Evolutionary conservation across 2,797 vertebrate species (phyloP).

Genomic region (Hyperoplus immaculatus): DNA sequence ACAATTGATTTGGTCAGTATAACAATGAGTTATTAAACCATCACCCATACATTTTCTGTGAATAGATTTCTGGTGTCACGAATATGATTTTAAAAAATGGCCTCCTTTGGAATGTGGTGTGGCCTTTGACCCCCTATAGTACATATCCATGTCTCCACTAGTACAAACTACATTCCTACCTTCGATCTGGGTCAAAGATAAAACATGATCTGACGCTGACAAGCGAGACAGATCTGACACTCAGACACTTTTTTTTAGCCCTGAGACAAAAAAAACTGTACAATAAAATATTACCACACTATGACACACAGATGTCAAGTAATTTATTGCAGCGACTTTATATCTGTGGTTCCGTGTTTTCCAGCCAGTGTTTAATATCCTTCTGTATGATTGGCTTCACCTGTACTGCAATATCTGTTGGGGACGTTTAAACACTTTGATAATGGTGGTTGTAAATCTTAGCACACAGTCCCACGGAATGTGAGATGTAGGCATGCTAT

Average conservation of each 20-base stretch:
- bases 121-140: constrained; percentile 69
- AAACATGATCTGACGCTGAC: constrained; percentile 71
- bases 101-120: constrained; percentile 67
- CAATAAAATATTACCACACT: constrained; percentile 32
- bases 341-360: not conserved
- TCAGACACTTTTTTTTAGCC: constrained; percentile 13
- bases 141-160: constrained; percentile 75
- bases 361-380: not conserved
- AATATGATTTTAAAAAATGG: constrained; percentile 56
- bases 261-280: constrained; percentile 5
- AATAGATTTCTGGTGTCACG: constrained; percentile 60
- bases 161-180: constrained; percentile 77
- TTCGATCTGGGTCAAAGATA: constrained; percentile 77
- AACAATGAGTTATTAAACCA: constrained; percentile 45
- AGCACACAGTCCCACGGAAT: not conserved
- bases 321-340: constrained; percentile 13
- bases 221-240: constrained; percentile 51
- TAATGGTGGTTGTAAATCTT: not conserved
- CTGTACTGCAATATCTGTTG: not conserved
- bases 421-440: constrained; percentile 14
- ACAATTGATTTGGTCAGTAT: constrained; percentile 26
- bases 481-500: not conserved
- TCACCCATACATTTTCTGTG: constrained; percentile 36
- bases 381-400: not conserved
- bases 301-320: constrained; percentile 38